Evolutionary conservation across 2,888 invertebrate species (phyloP).

Genomic region (Odontocerum albicorne): DNA sequence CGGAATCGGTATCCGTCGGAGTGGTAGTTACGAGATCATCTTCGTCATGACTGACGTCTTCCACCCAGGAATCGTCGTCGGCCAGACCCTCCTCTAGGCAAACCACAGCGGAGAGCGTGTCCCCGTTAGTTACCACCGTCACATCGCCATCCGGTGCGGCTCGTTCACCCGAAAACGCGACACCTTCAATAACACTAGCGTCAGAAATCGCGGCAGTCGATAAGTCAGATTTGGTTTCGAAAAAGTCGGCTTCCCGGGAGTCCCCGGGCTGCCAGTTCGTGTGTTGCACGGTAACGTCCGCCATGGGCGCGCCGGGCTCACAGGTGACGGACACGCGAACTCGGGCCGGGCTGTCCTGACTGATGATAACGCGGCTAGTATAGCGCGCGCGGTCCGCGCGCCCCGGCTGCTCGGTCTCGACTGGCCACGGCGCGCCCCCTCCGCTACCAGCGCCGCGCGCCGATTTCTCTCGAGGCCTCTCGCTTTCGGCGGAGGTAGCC

Average conservation of each 20-base stretch:
- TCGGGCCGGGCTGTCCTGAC: constrained; percentile 61
- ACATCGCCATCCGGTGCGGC: constrained; percentile 61
- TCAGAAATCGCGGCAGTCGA: constrained; percentile 48
- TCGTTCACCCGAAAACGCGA: constrained; percentile 37
- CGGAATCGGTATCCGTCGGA: constrained; percentile 66
- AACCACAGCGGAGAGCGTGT: constrained; percentile 70
- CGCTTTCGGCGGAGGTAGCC: constrained; percentile 47
- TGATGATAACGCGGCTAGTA: constrained; percentile 89
- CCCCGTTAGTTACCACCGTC: constrained; percentile 69
- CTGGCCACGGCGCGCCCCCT: constrained; percentile 49
- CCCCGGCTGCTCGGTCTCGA: constrained; percentile 58
- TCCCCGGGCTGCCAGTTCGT: constrained; percentile 58
- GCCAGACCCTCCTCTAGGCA: constrained; percentile 84
- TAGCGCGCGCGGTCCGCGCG: constrained; percentile 67
- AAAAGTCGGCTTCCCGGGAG: constrained; percentile 32
- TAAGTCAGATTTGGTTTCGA: constrained; percentile 43
- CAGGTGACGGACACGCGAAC: constrained; percentile 74
- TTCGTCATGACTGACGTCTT: constrained; percentile 81
- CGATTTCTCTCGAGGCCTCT: constrained; percentile 45
- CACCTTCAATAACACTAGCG: constrained; percentile 28
- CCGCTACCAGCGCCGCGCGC: constrained; percentile 42
- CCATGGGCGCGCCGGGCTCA: constrained; percentile 73
- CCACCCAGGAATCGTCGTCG: constrained; percentile 91
- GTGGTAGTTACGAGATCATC: constrained; percentile 65
- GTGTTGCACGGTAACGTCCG: constrained; percentile 65